Evolutionary conservation across 2,888 invertebrate species (phyloP), one percentile per base, ranked within the genome.

Genomic region (Polylopha cassiicola): DNA sequence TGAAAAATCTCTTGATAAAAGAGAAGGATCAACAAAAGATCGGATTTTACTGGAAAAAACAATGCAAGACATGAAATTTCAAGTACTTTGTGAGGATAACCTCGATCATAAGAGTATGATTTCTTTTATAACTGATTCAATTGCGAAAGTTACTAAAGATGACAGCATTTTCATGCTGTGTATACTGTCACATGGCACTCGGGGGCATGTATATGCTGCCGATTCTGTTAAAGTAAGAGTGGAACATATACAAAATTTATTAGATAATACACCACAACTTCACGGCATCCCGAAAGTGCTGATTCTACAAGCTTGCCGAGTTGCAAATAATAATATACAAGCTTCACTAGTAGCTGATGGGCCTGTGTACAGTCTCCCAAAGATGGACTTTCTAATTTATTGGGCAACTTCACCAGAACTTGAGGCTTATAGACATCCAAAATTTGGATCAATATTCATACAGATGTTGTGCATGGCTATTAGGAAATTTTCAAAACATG

Each of bases 391-490:
- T 23, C 59, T 84, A 3, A 64, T 81, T 7, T 84, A 69, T 46
- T 82, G 78, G 75, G 84, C 85, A 0, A 85, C 84, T 10, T 75
- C 80, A 28, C 78, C 82, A 3, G 74, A 77, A 50, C 70, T 73
- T 56, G 76, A 78, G 53, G 79, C 85, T 2, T 82, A 58, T 33
- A 73, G 85, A 52, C 54, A 66, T 53, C 67, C 65, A 34, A 46
- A 58, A 23, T 54, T 51, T 29, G 86, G 86, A 0, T 76, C 84
- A 5, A 57, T 85, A 47, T 86, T 86, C 38, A 80, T 86, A 41
- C 78, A 80, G 48, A 55, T 61, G 6, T 51, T 86, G 7, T 86
- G 85, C 51, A 42, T 43, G 6, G 52, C 55, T 7, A 56, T 86
- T 16, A 46, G 50, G 14, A 54, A 66, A 37, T 58, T 46, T 43